Percentiles rank a stretch among this genome's conserved stretches.
Conservation (phyloP, 2,888 invertebrate species). For the Cheilosia impressa region DNA sequence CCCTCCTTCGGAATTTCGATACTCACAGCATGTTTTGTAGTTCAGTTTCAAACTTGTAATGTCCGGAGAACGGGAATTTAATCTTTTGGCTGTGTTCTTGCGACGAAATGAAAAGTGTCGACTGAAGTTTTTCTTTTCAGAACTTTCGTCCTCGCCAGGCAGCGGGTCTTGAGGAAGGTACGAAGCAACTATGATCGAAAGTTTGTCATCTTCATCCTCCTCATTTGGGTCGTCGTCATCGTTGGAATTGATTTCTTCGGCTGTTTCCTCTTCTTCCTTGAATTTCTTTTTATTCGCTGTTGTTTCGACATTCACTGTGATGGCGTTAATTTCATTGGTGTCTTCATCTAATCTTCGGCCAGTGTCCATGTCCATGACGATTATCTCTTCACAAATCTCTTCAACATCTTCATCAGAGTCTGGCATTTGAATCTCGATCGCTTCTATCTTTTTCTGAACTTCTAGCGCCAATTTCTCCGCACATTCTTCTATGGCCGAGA, state of each 20-base stretch:
- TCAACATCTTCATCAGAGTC: constrained; percentile 76
- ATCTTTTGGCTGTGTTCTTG: constrained; percentile 59
- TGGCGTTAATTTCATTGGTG: constrained; percentile 40
- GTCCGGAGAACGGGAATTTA: constrained; percentile 56
- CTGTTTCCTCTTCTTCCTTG: constrained; percentile 68
- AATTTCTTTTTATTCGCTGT: constrained; percentile 71
- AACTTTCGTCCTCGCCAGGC: constrained; percentile 30
- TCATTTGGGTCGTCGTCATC: constrained; percentile 24
- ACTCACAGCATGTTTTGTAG: constrained; percentile 83
- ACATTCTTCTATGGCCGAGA: constrained; percentile 59
- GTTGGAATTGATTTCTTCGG: constrained; percentile 12
- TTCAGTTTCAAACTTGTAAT: constrained; percentile 79
- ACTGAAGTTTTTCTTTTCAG: constrained; percentile 70
- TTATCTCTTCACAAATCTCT: constrained; percentile 82
- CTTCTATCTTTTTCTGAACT: constrained; percentile 63
- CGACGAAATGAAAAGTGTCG: constrained; percentile 80
- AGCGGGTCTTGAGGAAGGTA: constrained; percentile 78
- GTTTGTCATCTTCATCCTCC: constrained; percentile 80
- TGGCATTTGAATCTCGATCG: constrained; percentile 60
- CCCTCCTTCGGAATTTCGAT: constrained; percentile 81
- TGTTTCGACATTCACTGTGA: constrained; percentile 76
- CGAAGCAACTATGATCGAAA: constrained; percentile 82
- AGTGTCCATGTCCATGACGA: constrained; percentile 78
- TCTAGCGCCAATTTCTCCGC: constrained; percentile 64
- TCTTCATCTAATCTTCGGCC: constrained; percentile 55